Evolutionary conservation across 2,797 vertebrate genomes (phyloP), one percentile per base, ranked within the genome.

Genomic region (Dendrocincla fuliginosa): DNA sequence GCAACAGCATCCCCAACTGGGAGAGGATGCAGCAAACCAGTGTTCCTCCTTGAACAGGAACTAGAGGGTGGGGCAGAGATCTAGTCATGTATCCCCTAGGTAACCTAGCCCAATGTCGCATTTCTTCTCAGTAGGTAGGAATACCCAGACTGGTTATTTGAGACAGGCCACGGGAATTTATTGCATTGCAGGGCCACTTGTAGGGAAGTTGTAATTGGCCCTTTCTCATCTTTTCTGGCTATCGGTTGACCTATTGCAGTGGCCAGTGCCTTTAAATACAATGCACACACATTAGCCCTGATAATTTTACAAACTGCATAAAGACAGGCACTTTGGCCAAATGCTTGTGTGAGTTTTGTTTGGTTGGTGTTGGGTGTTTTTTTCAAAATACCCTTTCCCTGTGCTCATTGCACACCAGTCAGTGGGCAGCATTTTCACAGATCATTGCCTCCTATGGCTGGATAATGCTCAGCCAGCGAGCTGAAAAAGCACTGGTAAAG

Each of bases 161-260:
- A 89, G 78, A 59, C 35, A 53, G 25, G 30, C 20, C 33, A 37
- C 16, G 32, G 52, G 76, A 85, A 49, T 46, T 56, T 4, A 46
- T 4, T 3, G 50, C 28, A 28, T 17, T 76, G 56, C 30, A 13
- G 9, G 46, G 57, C 59, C 42, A 11, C 41, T 84, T 42, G 13
- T 53, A 55, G 41, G 14, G 12, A 28, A 77, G 60, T 20, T 60
- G 23, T 55, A 30, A 75, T 65, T 73, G 39, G 74, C 41, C 35
- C 25, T 67, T 67, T 70, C 59, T 85, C 52, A 52, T 70, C n/a
- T 88, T 77, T 71, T 88, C 60, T 44, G 52, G 52, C 76, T 86
- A 65, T 56, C 61, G 33, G n/a, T 55, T 90, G 79, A 80, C 56
- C 53, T 85, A 60, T 16, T 80, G 41, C 59, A 90, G 57, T 32